Evolutionary conservation across 2,797 vertebrate genomes (phyloP).

Genomic region (Acrossocheilus wenchowensis): DNA sequence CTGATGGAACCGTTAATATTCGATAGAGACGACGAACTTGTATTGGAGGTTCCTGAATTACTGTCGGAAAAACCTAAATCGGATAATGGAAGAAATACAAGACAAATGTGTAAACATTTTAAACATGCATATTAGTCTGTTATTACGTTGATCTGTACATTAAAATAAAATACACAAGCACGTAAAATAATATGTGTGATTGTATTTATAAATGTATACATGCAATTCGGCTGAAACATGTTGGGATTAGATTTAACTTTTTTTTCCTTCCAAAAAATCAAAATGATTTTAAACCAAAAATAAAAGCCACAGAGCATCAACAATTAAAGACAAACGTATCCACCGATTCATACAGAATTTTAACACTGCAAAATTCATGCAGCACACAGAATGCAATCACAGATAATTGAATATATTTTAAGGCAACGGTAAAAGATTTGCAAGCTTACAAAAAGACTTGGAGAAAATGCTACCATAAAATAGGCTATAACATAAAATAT

Average conservation of each 20-base stretch:
- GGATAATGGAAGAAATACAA: constrained; percentile 33
- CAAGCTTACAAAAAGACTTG: not conserved
- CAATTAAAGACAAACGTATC: not conserved
- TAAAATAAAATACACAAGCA: not conserved
- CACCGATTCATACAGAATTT: not conserved
- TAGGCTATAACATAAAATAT: no score
- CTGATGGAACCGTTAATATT: constrained; percentile 86
- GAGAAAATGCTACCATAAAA: not conserved
- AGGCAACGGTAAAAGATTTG: not conserved
- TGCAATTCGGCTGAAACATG: not conserved
- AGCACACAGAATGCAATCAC: not conserved
- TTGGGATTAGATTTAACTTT: not conserved
- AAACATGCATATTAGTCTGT: not conserved
- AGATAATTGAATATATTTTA: not conserved
- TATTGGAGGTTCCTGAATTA: constrained; percentile 85
- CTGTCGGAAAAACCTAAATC: constrained; percentile 87
- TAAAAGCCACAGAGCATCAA: not conserved
- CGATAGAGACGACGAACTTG: constrained; percentile 83
- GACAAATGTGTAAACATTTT: not conserved
- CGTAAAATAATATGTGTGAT: not conserved
- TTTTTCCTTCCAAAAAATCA: no score
- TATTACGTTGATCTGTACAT: not conserved
- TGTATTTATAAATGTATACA: not conserved
- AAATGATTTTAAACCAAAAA: not conserved
- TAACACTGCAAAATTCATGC: not conserved